A percentile compares a stretch with the other conserved stretches of the same genome.
Evolutionary conservation across 2,888 invertebrate species (phyloP).

Genomic region (Mechanitis messenoides): DNA sequence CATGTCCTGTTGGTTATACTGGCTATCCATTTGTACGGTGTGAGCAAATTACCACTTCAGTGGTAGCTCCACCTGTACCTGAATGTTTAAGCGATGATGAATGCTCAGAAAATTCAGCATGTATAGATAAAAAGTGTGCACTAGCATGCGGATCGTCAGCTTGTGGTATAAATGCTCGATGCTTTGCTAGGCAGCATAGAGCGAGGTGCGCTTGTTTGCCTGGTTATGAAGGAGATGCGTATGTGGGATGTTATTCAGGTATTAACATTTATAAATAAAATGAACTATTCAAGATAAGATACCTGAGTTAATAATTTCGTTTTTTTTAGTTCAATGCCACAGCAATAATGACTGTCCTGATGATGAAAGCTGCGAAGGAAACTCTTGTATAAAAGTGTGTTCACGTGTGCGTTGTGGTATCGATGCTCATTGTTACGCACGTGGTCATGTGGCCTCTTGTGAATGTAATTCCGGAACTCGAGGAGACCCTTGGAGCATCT

Average conservation of each 20-base stretch:
- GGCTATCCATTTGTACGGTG: slow-evolving; percentile 89
- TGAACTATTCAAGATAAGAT: too few relatives aligned
- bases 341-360: slow-evolving; percentile 89
- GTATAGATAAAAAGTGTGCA: slow-evolving; percentile 83
- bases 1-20: slow-evolving; percentile 85
- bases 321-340: slow-evolving; percentile 85
- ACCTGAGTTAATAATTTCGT: neutral
- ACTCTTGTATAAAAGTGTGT: slow-evolving; percentile 88
- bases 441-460: slow-evolving; percentile 87
- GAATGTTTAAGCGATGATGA: slow-evolving; percentile 87
- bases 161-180: slow-evolving; percentile 87
- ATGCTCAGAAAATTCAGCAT: slow-evolving; percentile 89
- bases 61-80: slow-evolving; percentile 75
- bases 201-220: slow-evolving; percentile 89
- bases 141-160: slow-evolving; percentile 84
- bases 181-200: slow-evolving; percentile 85
- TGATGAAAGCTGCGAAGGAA: slow-evolving; percentile 87
- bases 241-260: slow-evolving; percentile 85
- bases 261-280: slow-evolving; percentile 21
- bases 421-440: slow-evolving; percentile 86
- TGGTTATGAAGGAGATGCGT: slow-evolving; percentile 89
- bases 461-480: slow-evolving; percentile 84
- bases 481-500: slow-evolving; percentile 87
- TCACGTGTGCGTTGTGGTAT: slow-evolving; percentile 86
- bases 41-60: slow-evolving; percentile 52